Percentiles rank a stretch among this genome's conserved stretches.
Evolutionary conservation across 2,888 invertebrate genomes (phyloP).

Genomic region (Spodoptera exigua): DNA sequence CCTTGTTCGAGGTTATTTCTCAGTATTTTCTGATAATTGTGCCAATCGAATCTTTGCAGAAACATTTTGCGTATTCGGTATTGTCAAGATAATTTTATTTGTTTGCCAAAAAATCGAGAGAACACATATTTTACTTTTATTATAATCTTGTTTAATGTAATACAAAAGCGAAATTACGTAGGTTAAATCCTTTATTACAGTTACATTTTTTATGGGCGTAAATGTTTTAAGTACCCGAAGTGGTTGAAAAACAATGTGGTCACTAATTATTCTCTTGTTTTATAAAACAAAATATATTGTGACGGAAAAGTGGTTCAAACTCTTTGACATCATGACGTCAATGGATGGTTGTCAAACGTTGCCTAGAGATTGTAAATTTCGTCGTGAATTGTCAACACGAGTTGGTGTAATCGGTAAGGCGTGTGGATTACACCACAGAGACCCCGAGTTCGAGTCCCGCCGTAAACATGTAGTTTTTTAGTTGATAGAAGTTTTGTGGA

Average conservation of each 20-base stretch:
- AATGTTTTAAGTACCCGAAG: constrained; percentile 5
- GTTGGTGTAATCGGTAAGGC: too few relatives aligned
- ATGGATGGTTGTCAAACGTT: too few relatives aligned
- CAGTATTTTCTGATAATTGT: constrained; percentile 26
- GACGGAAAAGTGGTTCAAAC: too few relatives aligned
- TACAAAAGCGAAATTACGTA: constrained; percentile 15
- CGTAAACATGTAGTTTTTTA: too few relatives aligned
- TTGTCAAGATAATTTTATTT: constrained; percentile 22
- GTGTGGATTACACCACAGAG: too few relatives aligned
- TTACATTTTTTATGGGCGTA: constrained; percentile 18
- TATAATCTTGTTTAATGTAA: constrained; percentile 8
- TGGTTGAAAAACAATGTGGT: constrained; percentile 14
- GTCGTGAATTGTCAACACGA: too few relatives aligned
- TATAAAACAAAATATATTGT: neutral
- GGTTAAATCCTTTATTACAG: neutral
- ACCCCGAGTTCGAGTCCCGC: too few relatives aligned
- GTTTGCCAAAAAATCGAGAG: constrained; percentile 16
- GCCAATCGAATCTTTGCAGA: constrained; percentile 11
- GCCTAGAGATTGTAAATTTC: too few relatives aligned
- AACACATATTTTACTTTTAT: constrained; percentile 22
- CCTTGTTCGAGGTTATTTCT: constrained; percentile 36
- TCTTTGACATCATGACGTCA: too few relatives aligned
- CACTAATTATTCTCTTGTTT: constrained; percentile 13
- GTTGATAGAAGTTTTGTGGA: too few relatives aligned
- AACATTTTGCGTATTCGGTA: constrained; percentile 8